These are phyloP conservation scores for Limnephilus rhombicus DNA, from an alignment of 2,888 invertebrate genomes.

Conservation along the genomic window DNA sequence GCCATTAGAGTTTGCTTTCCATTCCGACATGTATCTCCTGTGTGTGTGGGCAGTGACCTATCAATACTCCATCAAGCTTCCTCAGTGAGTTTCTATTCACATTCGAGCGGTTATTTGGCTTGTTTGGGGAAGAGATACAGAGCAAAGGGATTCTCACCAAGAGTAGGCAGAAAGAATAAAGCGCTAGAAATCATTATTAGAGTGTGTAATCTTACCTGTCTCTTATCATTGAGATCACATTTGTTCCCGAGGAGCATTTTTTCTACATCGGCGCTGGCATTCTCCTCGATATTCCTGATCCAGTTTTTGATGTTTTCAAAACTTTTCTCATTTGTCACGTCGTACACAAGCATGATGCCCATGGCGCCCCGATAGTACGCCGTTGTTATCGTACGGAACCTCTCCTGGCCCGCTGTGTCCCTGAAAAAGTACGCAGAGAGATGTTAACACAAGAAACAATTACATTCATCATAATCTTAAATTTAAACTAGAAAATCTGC, in stretches of 20 bases:
- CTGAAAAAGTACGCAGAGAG: conserved; percentile 74
- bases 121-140: background rate
- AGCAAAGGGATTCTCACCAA: background rate
- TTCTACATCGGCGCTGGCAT: conserved; percentile 98
- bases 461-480: background rate
- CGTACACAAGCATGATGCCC: conserved; percentile 99
- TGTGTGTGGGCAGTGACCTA: too few species aligned
- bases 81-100: background rate
- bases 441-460: conserved; percentile 45
- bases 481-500: background rate
- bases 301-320: conserved; percentile 99
- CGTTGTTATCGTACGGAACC: conserved; percentile 99
- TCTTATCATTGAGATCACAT: conserved; percentile 97
- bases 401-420: conserved; percentile 99
- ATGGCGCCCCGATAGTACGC: conserved; percentile 99
- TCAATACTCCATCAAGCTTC: too few species aligned
- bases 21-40: too few species aligned
- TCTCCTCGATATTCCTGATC: conserved; percentile 99
- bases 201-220: conserved; percentile 81
- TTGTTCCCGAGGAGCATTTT: conserved; percentile 99
- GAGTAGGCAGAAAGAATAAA: background rate
- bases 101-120: background rate
- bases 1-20: too few species aligned
- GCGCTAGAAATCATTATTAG: too few species aligned
- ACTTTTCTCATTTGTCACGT: conserved; percentile 99